Evolutionary conservation across 2,888 invertebrate species (phyloP).

Genomic region (Carterocephalus palaemon): DNA sequence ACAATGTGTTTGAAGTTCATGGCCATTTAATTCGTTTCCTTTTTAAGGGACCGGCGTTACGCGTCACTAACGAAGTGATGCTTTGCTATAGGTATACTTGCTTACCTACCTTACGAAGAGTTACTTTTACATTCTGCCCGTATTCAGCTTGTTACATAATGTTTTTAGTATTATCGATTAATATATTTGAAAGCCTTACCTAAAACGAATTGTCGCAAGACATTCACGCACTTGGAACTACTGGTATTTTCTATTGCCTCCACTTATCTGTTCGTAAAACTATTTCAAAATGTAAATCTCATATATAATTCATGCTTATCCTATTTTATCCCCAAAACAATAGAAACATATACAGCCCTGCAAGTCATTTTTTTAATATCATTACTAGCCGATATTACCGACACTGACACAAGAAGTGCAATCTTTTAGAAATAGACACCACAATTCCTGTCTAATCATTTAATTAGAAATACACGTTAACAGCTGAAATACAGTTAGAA

Average conservation of each 20-base stretch:
- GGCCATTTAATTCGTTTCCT: conserved; percentile 26
- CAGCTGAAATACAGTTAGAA: conserved; percentile 39
- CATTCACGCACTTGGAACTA: too few species aligned
- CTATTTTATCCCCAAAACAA: too few species aligned
- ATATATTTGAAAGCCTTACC: too few species aligned
- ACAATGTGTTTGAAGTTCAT: conserved; percentile 35
- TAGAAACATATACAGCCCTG: too few species aligned
- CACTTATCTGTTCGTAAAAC: too few species aligned
- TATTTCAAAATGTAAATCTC: too few species aligned
- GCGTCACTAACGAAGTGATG: conserved; percentile 16
- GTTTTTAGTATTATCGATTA: background rate
- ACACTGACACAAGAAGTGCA: conserved; percentile 1
- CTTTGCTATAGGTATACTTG: conserved; percentile 16
- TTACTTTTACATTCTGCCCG: background rate
- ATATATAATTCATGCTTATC: too few species aligned
- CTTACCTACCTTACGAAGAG: background rate
- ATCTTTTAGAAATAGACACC: conserved; percentile 1
- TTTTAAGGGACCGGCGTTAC: conserved; percentile 12
- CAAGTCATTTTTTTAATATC: too few species aligned
- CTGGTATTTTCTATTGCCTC: too few species aligned
- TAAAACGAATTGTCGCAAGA: too few species aligned
- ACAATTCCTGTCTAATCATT: conserved; percentile 32
- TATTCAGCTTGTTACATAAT: background rate
- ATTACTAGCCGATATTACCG: too few species aligned
- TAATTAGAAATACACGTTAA: conserved; percentile 31